phyloP scores from a whole-genome alignment of 2,888 invertebrate genomes.

The Galerucella pusilla region DNA sequence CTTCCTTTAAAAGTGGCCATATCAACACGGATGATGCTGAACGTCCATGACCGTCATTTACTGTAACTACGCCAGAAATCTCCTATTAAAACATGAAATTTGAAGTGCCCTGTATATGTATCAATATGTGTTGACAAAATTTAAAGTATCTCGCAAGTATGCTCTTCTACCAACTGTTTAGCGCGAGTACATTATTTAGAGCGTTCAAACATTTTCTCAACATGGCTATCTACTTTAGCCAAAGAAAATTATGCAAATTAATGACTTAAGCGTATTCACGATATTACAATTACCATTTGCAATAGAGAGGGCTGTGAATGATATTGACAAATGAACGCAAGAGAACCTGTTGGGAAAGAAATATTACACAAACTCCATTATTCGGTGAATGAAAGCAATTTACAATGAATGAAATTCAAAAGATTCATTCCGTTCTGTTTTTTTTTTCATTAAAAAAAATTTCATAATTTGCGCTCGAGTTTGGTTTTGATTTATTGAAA shows the following conservation, averaged over 20 bases:
- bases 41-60: too few species aligned
- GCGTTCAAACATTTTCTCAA: constrained; percentile 12
- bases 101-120: neutral
- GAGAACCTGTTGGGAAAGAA: constrained; percentile 34
- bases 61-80: too few species aligned
- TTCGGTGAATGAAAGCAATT: constrained; percentile 28
- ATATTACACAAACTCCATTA: constrained; percentile 26
- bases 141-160: neutral
- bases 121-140: neutral
- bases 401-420: constrained; percentile 21
- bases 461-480: too few species aligned
- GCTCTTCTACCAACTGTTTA: neutral
- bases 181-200: constrained; percentile 18
- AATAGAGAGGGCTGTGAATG: constrained; percentile 31
- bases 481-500: too few species aligned
- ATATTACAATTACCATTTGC: constrained; percentile 31
- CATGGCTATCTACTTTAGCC: neutral
- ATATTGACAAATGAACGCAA: constrained; percentile 36
- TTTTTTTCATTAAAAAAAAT: too few species aligned
- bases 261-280: constrained; percentile 23
- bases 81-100: too few species aligned
- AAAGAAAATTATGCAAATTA: constrained; percentile 33
- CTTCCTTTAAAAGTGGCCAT: too few species aligned
- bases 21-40: too few species aligned
- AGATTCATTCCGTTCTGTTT: neutral